These are phyloP conservation scores for Yasuhikotakia modesta DNA, from an alignment of 2,797 vertebrate genomes.

Conservation along the genomic window DNA sequence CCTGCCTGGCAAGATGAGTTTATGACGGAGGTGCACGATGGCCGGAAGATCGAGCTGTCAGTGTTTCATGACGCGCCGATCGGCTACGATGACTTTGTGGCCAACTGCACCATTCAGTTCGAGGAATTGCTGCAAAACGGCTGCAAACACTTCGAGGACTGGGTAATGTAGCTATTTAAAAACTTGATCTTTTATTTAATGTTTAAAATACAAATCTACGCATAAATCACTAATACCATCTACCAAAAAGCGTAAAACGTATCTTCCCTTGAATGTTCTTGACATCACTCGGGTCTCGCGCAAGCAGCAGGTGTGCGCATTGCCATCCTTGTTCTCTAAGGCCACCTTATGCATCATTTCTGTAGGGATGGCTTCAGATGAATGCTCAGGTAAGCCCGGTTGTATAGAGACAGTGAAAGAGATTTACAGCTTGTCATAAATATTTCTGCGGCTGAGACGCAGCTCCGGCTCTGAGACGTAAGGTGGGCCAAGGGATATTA, in stretches of 20 bases:
- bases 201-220: neutral
- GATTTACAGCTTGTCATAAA: constrained; percentile 57
- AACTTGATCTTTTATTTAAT: neutral
- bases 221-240: neutral
- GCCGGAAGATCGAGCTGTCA: constrained; percentile 93
- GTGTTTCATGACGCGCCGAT: constrained; percentile 99
- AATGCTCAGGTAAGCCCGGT: constrained; percentile 54
- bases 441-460: constrained; percentile 51
- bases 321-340: constrained; percentile 28
- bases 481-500: too few species aligned
- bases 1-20: constrained; percentile 98
- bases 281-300: neutral
- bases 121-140: constrained; percentile 95
- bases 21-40: constrained; percentile 93
- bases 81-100: constrained; percentile 96
- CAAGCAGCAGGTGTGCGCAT: constrained; percentile 16
- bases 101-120: constrained; percentile 96
- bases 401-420: constrained; percentile 55
- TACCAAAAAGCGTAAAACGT: too few species aligned
- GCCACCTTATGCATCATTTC: constrained; percentile 52
- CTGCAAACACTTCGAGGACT: constrained; percentile 94
- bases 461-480: too few species aligned
- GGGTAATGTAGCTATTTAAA: constrained; percentile 77
- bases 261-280: constrained; percentile 5
- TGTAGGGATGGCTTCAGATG: constrained; percentile 46